A percentile compares a stretch with the other conserved stretches of the same genome.
phyloP scores from a whole-genome alignment of 2,797 vertebrate genomes.

The Mastacembelus armatus region DNA sequence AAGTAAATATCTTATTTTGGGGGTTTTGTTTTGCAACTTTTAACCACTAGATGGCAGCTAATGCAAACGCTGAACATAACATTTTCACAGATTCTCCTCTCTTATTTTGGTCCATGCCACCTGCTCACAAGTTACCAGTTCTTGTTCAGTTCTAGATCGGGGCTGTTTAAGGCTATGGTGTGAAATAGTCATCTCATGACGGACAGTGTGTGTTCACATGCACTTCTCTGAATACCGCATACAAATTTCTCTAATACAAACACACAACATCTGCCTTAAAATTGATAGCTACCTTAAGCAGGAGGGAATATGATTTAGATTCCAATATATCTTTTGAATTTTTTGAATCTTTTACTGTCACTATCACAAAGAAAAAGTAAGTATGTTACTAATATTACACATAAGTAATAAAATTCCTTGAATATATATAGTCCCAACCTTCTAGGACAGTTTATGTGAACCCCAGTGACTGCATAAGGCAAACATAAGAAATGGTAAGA shows the following conservation, averaged over 20 bases:
- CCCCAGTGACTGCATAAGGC: not conserved
- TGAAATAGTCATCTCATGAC: not conserved
- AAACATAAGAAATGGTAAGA: not conserved
- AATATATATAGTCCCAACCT: too few relatives aligned
- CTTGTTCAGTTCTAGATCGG: constrained; percentile 39
- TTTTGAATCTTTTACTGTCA: not conserved
- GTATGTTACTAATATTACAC: not conserved
- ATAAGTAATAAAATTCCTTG: not conserved
- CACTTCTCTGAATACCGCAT: not conserved
- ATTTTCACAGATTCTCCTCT: not conserved
- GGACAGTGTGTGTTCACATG: not conserved
- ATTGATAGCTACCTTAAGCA: not conserved
- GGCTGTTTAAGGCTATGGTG: not conserved
- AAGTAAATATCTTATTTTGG: not conserved
- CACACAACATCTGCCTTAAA: not conserved
- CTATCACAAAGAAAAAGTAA: not conserved
- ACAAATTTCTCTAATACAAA: not conserved
- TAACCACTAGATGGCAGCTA: constrained; percentile 74
- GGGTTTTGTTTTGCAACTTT: too few relatives aligned
- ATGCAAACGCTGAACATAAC: constrained; percentile 49
- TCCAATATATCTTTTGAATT: not conserved
- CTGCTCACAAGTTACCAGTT: constrained; percentile 13
- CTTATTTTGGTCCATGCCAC: constrained; percentile 24
- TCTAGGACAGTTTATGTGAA: not conserved
- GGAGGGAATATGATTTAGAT: constrained; percentile 4